Base-by-base conservation (phyloP, 2,113 vertebrate species). In the Cynoglossus semilaevis region DNA sequence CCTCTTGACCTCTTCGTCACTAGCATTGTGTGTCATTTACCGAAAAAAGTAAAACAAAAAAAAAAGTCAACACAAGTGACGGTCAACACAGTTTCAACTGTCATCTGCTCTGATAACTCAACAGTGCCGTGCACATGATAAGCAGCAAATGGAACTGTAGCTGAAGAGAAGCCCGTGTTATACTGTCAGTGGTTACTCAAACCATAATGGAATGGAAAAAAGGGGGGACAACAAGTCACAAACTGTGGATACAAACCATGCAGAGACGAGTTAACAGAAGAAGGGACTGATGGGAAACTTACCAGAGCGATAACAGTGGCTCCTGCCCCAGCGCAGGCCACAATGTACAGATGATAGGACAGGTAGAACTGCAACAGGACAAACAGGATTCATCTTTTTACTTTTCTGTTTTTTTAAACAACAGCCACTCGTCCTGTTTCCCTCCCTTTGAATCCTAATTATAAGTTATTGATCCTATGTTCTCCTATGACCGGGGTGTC, bases 291-390 rank as follows among this genome's bases (percentile, higher is more conserved):
- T 43, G 12, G 18, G 12, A 48, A 81, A 90, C 97, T 95, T 89
- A 99, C 97, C 96, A 99, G 81, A 83, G 97, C 94, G 74, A 99
- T 96, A 77, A 99, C 95, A 5, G 96, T 98, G 73, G 96, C 96
- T 65, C 95, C 97, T 51, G 97, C 96, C 80, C 97, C 96, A 1
- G 97, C 97, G 67, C 96, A 98, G 46, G 97, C 96, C 79, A 98
- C 94, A 63, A 99, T 98, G 90, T 97, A 99, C 87, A 99, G 93
- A 85, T 98, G 96, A 46, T 97, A 98, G 40, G 96, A 98, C 91
- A 99, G 92, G 88, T 98, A 96, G 91, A 99, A 98, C 96, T 99
- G 85, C n/a, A 56, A 72, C 19, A 8, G 59, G 37, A 54, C 1
- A 17, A 45, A 36, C 18, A 47, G 7, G 3, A 49, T 58, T 56